Evolutionary conservation across 2,888 invertebrate species (phyloP), one percentile per base, ranked within the genome.

Genomic region (Watsonalla binaria): DNA sequence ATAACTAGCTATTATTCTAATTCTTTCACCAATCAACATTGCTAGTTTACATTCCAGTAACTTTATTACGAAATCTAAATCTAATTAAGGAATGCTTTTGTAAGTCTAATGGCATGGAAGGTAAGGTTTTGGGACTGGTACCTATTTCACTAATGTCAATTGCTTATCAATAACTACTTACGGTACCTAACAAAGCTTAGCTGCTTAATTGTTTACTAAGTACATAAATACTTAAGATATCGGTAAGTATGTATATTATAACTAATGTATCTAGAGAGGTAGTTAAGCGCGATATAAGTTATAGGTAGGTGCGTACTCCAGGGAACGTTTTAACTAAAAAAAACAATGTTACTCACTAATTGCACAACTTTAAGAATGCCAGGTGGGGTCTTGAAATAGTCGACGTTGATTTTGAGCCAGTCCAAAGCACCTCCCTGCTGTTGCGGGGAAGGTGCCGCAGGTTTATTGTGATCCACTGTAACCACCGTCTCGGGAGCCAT

Each of bases 401-500:
- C 93, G 67, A 94, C 73, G 88, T 97, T 96, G 74, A 96, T 87
- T 86, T 93, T 93, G 72, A 96, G 92, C 93, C 95, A 95, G 63
- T 93, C 92, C 63, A 96, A 77, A 55, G 91, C 75, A 54, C 92
- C 91, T 62, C 92, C 92, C 70, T 93, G 92, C 66, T 83, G 88
- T 74, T 88, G 81, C 60, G 92, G 80, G 63, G 87, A 79, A 60
- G 91, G 90, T 61, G 77, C 75, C 55, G 80, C 73, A 54, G 87
- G 80, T 71, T 87, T 94, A 90, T 90, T 94, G 80, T 94, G 94
- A 79, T 95, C 94, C 83, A 95, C 94, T 73, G 94, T 95, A 74
- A 96, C 95, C 76, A 95, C 95, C 75, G 95, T 95, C 92, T 96
- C 96, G 82, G 95, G 94, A 94, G 96, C 96, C 94, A 95, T 95